phyloP scores from a whole-genome alignment of 1,140 invertebrate genomes.

The Brachionus calyciflorus region DNA sequence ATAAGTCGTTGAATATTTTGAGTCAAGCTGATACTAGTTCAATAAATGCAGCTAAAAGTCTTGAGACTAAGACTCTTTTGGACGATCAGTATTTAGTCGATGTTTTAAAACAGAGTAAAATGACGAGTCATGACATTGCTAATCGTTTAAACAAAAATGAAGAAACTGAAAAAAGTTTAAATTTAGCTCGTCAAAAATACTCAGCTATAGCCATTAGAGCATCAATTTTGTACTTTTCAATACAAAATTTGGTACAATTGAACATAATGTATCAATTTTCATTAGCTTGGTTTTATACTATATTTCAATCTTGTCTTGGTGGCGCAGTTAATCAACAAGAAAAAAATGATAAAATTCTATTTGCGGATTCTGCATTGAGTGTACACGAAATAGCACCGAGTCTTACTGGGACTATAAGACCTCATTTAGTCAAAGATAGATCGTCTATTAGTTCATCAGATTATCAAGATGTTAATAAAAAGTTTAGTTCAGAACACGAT shows the following conservation, averaged over 20 bases:
- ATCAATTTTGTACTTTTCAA: constrained; percentile 59
- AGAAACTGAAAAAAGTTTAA: constrained; percentile 57
- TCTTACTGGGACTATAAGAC: neutral
- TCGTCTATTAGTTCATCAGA: neutral
- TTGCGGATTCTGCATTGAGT: neutral
- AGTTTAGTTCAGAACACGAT: neutral
- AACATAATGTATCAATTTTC: constrained; percentile 62
- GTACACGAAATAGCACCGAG: neutral
- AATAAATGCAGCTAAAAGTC: constrained; percentile 49
- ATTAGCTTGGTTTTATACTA: constrained; percentile 58
- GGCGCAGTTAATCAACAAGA: neutral
- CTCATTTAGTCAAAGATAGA: neutral
- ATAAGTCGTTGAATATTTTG: constrained; percentile 57
- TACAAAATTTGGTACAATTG: constrained; percentile 57
- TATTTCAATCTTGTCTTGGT: constrained; percentile 51
- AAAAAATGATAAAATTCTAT: constrained; percentile 4
- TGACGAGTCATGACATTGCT: constrained; percentile 56
- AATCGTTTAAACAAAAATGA: constrained; percentile 55
- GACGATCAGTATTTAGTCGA: constrained; percentile 59
- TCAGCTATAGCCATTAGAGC: constrained; percentile 59
- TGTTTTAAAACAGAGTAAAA: constrained; percentile 57
- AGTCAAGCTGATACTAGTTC: constrained; percentile 53
- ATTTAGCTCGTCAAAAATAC: constrained; percentile 55
- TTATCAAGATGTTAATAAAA: neutral
- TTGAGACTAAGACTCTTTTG: constrained; percentile 48